These are phyloP conservation scores for Phortica okadai DNA, from an alignment of 2,888 invertebrate species.

Conservation along the genomic window DNA sequence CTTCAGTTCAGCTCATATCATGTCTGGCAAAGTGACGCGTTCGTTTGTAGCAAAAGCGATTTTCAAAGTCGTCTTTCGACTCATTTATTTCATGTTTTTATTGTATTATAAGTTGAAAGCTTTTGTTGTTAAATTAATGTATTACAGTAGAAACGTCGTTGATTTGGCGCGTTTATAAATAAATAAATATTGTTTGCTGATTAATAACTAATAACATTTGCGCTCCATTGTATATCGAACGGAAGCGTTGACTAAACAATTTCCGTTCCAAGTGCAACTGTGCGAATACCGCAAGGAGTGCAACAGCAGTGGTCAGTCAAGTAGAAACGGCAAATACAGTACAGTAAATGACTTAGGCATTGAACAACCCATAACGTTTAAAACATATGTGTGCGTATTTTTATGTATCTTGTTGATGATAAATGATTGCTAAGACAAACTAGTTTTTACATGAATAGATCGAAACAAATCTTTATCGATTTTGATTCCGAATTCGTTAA, in stretches of 20 bases:
- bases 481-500: too few relatives aligned
- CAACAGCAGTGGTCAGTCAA: neutral
- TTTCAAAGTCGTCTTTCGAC: too few relatives aligned
- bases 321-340: neutral
- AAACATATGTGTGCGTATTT: neutral
- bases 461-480: too few relatives aligned
- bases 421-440: neutral
- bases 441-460: neutral
- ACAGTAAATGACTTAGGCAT: neutral
- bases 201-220: constrained; percentile 8
- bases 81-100: too few relatives aligned
- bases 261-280: constrained; percentile 18
- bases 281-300: too few relatives aligned
- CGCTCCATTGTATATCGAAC: neutral
- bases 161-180: too few relatives aligned
- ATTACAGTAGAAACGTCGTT: too few relatives aligned
- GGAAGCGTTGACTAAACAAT: constrained; percentile 29
- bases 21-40: neutral
- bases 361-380: neutral
- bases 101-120: too few relatives aligned
- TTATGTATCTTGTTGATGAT: neutral
- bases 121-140: too few relatives aligned
- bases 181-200: constrained; percentile 16
- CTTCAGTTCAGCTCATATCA: neutral
- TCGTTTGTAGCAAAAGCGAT: too few relatives aligned